Conservation (phyloP, 2,888 invertebrate genomes). For the Macrophya alboannulata region DNA sequence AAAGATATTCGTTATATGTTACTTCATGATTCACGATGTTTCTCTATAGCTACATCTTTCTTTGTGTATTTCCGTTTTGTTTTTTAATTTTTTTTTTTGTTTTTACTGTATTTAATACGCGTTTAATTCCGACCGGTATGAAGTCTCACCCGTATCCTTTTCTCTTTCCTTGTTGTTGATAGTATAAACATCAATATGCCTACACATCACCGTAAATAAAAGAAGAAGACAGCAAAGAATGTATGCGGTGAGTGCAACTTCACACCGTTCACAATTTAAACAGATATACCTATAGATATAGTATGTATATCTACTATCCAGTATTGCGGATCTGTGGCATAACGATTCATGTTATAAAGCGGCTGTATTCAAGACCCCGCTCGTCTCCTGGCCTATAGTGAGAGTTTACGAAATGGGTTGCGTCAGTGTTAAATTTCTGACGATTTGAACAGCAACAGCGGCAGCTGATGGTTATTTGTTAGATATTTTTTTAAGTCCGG, state of each 20-base stretch:
- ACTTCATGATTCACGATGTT: background rate
- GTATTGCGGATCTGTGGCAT: background rate
- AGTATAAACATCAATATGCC: no score
- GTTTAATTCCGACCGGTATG: no score
- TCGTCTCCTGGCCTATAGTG: background rate
- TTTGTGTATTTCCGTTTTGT: no score
- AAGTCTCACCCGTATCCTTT: no score
- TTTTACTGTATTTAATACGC: background rate
- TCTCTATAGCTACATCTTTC: no score
- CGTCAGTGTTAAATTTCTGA: slow-evolving; percentile 1
- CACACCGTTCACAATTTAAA: no score
- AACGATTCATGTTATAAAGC: background rate
- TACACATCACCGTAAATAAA: no score
- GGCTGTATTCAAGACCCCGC: background rate
- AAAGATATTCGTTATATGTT: background rate
- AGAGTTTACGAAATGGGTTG: slow-evolving; percentile 1
- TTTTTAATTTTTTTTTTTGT: background rate
- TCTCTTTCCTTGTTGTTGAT: no score
- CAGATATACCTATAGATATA: no score
- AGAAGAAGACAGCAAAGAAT: no score
- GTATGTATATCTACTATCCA: background rate
- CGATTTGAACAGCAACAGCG: background rate
- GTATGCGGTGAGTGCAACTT: no score
- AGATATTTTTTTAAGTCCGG: background rate
- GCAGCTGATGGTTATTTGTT: background rate